phyloP scores from a whole-genome alignment of 2,797 vertebrate genomes.

The Hippoglossus hippoglossus region DNA sequence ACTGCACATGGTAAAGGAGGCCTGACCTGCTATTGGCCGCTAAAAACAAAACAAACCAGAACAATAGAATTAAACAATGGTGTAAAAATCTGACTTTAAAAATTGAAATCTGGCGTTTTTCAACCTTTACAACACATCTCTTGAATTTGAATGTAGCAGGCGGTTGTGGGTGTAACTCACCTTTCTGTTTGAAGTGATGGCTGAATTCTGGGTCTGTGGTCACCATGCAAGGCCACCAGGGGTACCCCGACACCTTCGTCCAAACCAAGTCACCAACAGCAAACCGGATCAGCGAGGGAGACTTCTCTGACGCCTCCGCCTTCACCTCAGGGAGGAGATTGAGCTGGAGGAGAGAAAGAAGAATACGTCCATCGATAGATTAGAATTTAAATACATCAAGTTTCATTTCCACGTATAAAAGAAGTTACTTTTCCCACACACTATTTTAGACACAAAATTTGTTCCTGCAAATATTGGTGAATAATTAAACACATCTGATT shows the following conservation, averaged over 20 bases:
- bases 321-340: constrained; percentile 38
- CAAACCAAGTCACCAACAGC: constrained; percentile 93
- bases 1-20: constrained; percentile 94
- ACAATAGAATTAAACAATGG: not conserved
- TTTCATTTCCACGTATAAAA: not conserved
- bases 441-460: not conserved
- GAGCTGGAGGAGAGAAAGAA: constrained; percentile 38
- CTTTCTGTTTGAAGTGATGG: constrained; percentile 90
- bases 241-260: constrained; percentile 97
- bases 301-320: constrained; percentile 59
- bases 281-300: constrained; percentile 77
- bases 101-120: too few relatives aligned
- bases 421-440: not conserved
- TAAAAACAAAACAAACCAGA: constrained; percentile 2
- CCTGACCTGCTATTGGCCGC: constrained; percentile 69
- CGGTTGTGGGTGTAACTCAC: constrained; percentile 63
- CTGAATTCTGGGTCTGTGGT: constrained; percentile 92
- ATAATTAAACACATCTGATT: not conserved
- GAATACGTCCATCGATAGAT: not conserved
- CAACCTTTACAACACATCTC: not conserved
- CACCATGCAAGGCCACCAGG: constrained; percentile 99
- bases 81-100: not conserved
- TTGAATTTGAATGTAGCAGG: not conserved
- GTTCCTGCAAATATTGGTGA: too few relatives aligned
- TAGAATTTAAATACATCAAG: not conserved